phyloP scores from a whole-genome alignment of 2,888 invertebrate species.

The Sinohyriopsis cumingii region DNA sequence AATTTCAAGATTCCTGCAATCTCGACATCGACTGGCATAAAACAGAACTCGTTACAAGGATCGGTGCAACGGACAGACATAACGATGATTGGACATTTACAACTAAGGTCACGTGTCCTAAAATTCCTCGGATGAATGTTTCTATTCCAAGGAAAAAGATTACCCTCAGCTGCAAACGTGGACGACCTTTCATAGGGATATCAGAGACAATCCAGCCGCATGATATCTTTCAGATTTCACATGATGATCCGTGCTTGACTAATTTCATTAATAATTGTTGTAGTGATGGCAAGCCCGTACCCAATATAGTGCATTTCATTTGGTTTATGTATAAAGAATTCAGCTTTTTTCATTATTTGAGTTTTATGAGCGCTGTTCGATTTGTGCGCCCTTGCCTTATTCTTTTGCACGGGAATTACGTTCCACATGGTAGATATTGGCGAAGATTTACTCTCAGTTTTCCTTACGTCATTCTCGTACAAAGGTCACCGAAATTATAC shows the following conservation, averaged over 20 bases:
- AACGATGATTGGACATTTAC: conserved; percentile 7
- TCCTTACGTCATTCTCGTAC: conserved; percentile 26
- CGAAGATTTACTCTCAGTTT: conserved; percentile 20
- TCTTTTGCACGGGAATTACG: conserved; percentile 23
- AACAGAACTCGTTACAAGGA: too few relatives aligned
- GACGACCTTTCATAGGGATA: not conserved
- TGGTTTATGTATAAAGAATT: conserved; percentile 23
- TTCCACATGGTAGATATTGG: conserved; percentile 32
- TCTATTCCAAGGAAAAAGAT: conserved; percentile 7
- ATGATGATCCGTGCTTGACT: conserved; percentile 20
- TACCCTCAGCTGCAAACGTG: conserved; percentile 2
- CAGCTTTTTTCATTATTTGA: conserved; percentile 26
- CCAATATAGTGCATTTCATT: conserved; percentile 33
- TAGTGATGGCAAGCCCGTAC: conserved; percentile 21
- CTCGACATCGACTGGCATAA: too few relatives aligned
- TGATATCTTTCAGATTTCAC: conserved; percentile 9
- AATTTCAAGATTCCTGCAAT: too few relatives aligned
- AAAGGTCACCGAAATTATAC: conserved; percentile 4
- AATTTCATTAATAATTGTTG: conserved; percentile 21
- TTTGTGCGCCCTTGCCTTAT: conserved; percentile 32
- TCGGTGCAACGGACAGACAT: too few relatives aligned
- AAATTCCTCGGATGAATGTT: conserved; percentile 1
- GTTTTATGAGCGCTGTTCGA: conserved; percentile 30
- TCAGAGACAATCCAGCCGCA: conserved; percentile 2
- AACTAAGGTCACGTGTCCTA: conserved; percentile 6